Base-by-base conservation (phyloP, 30 jellyfish, hydroid and myxozoan genomes). In the Nemopilema nomurai region DNA sequence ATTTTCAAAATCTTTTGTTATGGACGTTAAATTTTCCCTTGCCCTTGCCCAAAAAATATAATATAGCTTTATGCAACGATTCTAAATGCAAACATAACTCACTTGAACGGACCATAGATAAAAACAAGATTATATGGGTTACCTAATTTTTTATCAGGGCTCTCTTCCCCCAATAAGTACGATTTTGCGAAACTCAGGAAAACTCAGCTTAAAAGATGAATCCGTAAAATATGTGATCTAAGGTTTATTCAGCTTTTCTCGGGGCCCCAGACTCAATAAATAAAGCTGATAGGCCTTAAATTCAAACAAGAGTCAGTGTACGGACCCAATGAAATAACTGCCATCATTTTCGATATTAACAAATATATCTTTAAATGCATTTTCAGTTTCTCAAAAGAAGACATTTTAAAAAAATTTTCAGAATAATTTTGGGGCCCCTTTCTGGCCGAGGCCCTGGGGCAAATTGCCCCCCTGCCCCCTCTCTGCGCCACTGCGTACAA, bases 271-370 rank as follows among this genome's bases (percentile, higher is more conserved):
- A 63, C 73, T 24, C 73, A 63, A 63, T 63, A 63, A 63, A 63
- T 63, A 24, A 63, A 63, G 73, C 73, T 63, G 29, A 63, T n/a
- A 63, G 73, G 73, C 73, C 73, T 63, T 63, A 63, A 63, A 63
- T 63, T 63, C 73, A 63, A 63, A 63, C 73, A 63, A n/a, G 73
- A 63, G 29, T 63, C 73, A n/a, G 29, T 24, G 29, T 63, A 63
- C 73, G 73, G 73, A 63, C 73, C 73, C 73, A 63, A 63, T n/a
- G 29, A 63, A 63, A 24, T 63, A 19, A 63, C 73, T n/a, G 73
- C 73, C 73, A 63, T 63, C 29, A 19, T 63, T 63, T 63, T 63
- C 29, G 27, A 63, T 63, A 63, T 63, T 63, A 63, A 63, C 29
- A 63, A 63, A 63, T 24, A 63, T 63, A 63, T 41, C 57, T 41